These are phyloP conservation scores for Sebastes trivittatus DNA, from an alignment of 2,797 vertebrate genomes.

Conservation along the genomic window DNA sequence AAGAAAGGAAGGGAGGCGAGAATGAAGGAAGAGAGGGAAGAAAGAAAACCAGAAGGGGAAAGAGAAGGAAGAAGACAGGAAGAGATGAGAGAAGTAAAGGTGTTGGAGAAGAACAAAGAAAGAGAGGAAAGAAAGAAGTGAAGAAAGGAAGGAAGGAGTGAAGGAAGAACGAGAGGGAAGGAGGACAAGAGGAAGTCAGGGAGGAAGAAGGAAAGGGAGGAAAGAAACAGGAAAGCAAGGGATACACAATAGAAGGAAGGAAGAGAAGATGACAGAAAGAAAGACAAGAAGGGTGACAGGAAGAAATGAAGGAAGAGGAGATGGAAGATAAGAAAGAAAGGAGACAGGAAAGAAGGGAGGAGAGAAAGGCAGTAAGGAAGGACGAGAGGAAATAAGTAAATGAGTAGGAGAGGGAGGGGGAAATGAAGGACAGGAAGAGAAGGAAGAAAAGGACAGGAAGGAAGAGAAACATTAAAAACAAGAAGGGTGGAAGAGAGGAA, in stretches of 20 bases:
- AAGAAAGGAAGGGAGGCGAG: too few species aligned
- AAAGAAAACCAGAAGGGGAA: background rate
- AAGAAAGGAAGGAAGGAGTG: accelerated
- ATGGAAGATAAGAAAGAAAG: too few species aligned
- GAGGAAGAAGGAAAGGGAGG: too few species aligned
- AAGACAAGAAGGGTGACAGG: background rate
- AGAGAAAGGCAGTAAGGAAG: background rate
- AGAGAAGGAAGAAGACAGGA: background rate
- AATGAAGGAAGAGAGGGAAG: too few species aligned
- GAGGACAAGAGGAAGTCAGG: too few species aligned
- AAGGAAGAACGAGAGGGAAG: too few species aligned
- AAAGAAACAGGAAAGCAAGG: too few species aligned
- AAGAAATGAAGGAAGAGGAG: too few species aligned
- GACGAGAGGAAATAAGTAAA: background rate
- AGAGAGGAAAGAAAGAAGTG: too few species aligned
- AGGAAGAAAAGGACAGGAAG: too few species aligned
- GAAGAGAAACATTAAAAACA: background rate
- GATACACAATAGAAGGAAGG: background rate
- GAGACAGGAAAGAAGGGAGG: too few species aligned
- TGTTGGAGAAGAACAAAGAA: accelerated
- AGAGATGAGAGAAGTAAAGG: too few species aligned
- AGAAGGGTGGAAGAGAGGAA: background rate
- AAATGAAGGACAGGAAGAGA: background rate
- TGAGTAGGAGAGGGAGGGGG: background rate
- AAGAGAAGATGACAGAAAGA: background rate